Base-by-base conservation (phyloP, 64 coral and sea anemone genomes). In the Stylophora pistillata region DNA sequence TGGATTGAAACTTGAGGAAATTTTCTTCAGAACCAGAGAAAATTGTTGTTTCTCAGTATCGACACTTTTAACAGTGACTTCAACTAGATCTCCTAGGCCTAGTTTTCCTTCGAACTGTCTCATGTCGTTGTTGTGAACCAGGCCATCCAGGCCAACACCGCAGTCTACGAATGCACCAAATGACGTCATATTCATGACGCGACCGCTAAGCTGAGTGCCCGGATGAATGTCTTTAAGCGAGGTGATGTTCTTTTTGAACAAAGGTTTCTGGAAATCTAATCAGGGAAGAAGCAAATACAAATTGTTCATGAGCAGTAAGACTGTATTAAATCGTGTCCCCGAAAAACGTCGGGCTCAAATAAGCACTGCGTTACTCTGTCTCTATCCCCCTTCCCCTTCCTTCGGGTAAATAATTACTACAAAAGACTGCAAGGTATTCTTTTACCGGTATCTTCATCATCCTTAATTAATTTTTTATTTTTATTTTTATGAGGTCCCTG, bases 91-190 rank as follows among this genome's bases (percentile, higher is more conserved):
- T n/a, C 97, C 97, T 1, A 88, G 71, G 31, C 93, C 93, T 13
- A 98, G 62, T 20, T 73, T 73, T n/a, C 33, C 79, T 71, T 78
- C 58, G 25, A 33, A 31, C 14, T 72, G 56, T 30, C 70, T 66
- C 75, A 95, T 89, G 29, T 79, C 78, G 14, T 80, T 92, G 5
- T 89, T 91, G 58, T 99, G 93, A 73, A 99, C 72, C 25, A 99
- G 56, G 6, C 97, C 97, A 56, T 88, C 88, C 30, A 71, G 84
- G 7, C 93, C 97, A 1, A 99, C 91, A 54, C 97, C 97, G 88
- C 94, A 92, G 66, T 99, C 97, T 3, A 99, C 93, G 88, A 99
- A 99, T 4, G 97, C 97, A 10, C 97, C 97, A 66, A 99, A 99
- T 10, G 97, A 93, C 23, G 93, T 99, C 28, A 99, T 88, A 31